Evolutionary conservation across 2,888 invertebrate species (phyloP).

Genomic region (Caradrina kadenii): DNA sequence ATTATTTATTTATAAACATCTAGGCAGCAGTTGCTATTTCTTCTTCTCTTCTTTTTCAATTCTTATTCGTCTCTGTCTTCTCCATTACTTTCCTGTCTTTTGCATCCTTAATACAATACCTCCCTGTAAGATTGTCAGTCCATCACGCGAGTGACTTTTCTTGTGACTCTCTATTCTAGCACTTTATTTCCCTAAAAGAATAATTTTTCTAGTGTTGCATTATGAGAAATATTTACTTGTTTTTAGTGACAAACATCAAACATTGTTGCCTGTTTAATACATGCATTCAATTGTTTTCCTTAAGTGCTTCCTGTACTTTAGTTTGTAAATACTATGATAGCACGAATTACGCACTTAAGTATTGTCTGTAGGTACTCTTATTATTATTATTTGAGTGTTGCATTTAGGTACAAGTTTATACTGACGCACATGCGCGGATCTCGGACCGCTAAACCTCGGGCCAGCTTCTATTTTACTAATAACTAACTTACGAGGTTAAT

Average conservation of each 20-base stretch:
- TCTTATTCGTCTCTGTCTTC: neutral
- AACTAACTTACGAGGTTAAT: neutral
- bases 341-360: neutral
- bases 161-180: neutral
- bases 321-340: neutral
- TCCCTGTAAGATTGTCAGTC: neutral
- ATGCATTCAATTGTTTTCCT: neutral
- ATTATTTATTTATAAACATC: too few species aligned
- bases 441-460: neutral
- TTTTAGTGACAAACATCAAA: neutral
- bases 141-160: neutral
- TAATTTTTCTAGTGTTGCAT: neutral
- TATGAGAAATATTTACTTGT: neutral
- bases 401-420: neutral
- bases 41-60: neutral
- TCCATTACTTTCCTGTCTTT: neutral
- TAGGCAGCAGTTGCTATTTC: neutral
- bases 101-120: too few species aligned
- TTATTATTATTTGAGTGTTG: constrained; percentile 4
- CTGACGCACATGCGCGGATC: neutral
- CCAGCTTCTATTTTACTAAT: too few species aligned
- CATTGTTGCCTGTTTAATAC: neutral
- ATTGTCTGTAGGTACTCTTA: neutral
- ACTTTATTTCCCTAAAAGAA: neutral
- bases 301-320: constrained; percentile 4